Evolutionary conservation across 2,113 vertebrate species (phyloP).

Genomic region (Thamnaconus septentrionalis): DNA sequence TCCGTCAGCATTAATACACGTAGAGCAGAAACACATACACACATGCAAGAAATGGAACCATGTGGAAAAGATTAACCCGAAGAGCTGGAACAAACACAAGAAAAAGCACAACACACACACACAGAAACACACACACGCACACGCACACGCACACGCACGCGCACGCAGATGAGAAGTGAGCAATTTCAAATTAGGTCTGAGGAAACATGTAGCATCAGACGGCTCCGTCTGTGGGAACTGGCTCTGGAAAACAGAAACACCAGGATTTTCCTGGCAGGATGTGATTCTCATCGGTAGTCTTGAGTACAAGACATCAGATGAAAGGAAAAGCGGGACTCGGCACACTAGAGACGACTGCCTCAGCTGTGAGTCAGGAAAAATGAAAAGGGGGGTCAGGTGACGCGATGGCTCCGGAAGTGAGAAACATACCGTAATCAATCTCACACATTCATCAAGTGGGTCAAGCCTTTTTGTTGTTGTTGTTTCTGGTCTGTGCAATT

Average conservation of each 20-base stretch:
- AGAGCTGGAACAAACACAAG: conserved; percentile 49
- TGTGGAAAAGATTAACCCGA: conserved; percentile 62
- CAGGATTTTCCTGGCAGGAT: conserved; percentile 56
- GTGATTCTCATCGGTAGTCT: conserved; percentile 35
- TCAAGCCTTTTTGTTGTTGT: neutral
- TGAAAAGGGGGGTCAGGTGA: conserved; percentile 2
- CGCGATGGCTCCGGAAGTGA: neutral
- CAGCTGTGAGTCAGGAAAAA: neutral
- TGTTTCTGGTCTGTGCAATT: neutral
- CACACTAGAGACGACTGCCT: conserved; percentile 2
- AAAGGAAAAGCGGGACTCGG: conserved; percentile 28
- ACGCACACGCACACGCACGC: conserved; percentile 28
- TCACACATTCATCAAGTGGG: neutral
- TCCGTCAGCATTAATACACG: conserved; percentile 37
- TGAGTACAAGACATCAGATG: conserved; percentile 32
- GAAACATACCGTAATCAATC: neutral
- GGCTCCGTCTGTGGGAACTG: conserved; percentile 51
- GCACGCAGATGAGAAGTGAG: conserved; percentile 38
- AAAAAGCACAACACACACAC: conserved; percentile 9
- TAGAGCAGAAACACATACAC: conserved; percentile 37
- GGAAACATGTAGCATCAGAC: conserved; percentile 51
- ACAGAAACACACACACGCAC: neutral
- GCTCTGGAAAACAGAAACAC: conserved; percentile 41
- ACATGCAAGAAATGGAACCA: conserved; percentile 57
- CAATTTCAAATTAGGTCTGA: conserved; percentile 27